phyloP scores from a whole-genome alignment of 2,888 invertebrate genomes.

The Zeuzera pyrina region DNA sequence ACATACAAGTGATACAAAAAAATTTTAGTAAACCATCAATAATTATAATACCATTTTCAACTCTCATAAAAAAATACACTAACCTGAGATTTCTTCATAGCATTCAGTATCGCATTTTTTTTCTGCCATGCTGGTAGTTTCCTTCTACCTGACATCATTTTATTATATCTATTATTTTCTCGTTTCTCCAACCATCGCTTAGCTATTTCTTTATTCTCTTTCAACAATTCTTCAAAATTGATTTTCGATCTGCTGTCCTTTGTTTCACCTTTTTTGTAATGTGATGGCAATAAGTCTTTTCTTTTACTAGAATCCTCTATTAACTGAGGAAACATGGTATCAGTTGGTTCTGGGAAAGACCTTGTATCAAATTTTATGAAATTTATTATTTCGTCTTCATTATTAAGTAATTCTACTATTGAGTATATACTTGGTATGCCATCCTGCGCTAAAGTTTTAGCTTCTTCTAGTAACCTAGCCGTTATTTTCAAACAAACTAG shows the following conservation, averaged over 20 bases:
- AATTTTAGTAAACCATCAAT: neutral
- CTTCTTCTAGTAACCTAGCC: slow-evolving; percentile 78
- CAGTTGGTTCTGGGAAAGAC: slow-evolving; percentile 65
- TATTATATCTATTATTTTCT: slow-evolving; percentile 75
- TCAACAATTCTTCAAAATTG: slow-evolving; percentile 66
- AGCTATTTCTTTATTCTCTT: slow-evolving; percentile 76
- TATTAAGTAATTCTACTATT: slow-evolving; percentile 79
- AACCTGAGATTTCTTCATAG: slow-evolving; percentile 75
- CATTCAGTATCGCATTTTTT: slow-evolving; percentile 77
- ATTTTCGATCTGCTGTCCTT: slow-evolving; percentile 65
- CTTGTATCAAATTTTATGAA: slow-evolving; percentile 72
- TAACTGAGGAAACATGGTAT: slow-evolving; percentile 75
- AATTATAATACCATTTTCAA: neutral
- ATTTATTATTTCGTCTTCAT: slow-evolving; percentile 76
- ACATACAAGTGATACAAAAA: neutral
- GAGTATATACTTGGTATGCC: slow-evolving; percentile 83
- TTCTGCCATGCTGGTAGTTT: slow-evolving; percentile 83
- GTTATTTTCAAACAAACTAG: slow-evolving; percentile 77
- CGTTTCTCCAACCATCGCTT: slow-evolving; percentile 75
- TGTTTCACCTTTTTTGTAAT: slow-evolving; percentile 77
- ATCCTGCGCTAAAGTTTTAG: slow-evolving; percentile 74
- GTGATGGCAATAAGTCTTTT: slow-evolving; percentile 65
- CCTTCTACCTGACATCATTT: slow-evolving; percentile 76
- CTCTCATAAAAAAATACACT: slow-evolving; percentile 8
- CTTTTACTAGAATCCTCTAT: slow-evolving; percentile 40